Conservation (phyloP, 2,797 vertebrate genomes). For the Alca torda region DNA sequence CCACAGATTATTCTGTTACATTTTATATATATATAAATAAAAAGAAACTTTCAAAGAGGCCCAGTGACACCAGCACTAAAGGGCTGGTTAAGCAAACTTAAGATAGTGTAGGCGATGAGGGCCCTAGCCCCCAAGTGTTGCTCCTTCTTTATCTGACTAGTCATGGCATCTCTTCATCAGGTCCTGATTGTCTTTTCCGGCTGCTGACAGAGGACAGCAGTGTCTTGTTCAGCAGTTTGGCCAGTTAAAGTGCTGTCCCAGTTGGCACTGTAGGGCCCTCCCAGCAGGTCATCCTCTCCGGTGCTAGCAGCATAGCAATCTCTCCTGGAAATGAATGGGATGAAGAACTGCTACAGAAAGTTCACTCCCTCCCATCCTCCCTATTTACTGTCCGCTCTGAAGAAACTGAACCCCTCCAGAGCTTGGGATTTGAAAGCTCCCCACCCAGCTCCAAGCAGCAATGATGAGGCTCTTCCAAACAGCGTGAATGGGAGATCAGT, state of each 20-base stretch:
- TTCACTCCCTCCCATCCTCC: background rate
- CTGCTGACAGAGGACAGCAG: background rate
- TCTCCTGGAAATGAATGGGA: background rate
- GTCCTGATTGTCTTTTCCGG: slow-evolving; percentile 43
- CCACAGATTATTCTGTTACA: background rate
- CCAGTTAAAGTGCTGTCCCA: background rate
- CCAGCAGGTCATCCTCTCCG: background rate
- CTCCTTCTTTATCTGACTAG: background rate
- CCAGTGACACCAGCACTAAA: background rate
- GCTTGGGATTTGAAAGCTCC: background rate
- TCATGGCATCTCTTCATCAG: background rate
- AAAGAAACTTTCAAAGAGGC: background rate
- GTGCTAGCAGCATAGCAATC: background rate
- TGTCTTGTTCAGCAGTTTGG: background rate
- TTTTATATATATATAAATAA: background rate
- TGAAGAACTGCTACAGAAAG: background rate
- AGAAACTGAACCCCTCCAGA: background rate
- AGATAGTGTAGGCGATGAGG: background rate
- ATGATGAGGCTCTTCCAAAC: background rate
- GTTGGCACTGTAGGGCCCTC: background rate
- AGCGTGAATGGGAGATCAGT: background rate
- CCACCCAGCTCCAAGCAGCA: background rate
- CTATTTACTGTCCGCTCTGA: background rate
- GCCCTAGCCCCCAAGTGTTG: background rate
- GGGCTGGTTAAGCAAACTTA: background rate